These are phyloP conservation scores for Sarotherodon lohbergeri DNA, from an alignment of 2,113 vertebrate genomes.

Conservation along the genomic window DNA sequence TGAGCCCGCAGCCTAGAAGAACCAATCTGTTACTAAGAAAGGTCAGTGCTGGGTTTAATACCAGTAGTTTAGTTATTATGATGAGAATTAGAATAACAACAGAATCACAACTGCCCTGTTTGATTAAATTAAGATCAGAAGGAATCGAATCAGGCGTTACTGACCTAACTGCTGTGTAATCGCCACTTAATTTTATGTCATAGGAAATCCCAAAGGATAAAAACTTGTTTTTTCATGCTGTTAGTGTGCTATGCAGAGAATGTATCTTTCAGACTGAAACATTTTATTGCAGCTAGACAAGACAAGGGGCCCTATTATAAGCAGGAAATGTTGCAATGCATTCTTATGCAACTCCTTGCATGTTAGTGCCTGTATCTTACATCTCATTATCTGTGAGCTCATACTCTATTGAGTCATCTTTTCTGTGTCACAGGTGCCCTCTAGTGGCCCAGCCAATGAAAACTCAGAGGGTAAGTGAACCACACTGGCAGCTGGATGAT, in stretches of 20 bases:
- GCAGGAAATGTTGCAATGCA: neutral
- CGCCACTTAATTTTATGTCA: neutral
- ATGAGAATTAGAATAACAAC: neutral
- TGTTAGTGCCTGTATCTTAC: neutral
- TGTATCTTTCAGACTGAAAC: neutral
- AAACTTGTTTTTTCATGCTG: neutral
- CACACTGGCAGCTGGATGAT: neutral
- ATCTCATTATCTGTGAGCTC: neutral
- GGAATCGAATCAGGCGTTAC: rapidly evolving
- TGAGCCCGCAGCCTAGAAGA: slow-evolving; percentile 30
- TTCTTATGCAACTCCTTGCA: neutral
- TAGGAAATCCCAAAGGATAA: neutral
- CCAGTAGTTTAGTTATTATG: neutral
- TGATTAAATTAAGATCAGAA: neutral
- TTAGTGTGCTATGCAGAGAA: neutral
- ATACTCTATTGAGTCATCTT: neutral
- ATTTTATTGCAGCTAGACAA: neutral
- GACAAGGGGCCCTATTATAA: neutral
- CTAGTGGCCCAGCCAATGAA: slow-evolving; percentile 45
- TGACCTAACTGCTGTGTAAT: neutral
- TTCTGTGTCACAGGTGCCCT: slow-evolving; percentile 50
- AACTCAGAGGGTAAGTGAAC: slow-evolving; percentile 54
- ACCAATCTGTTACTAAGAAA: slow-evolving; percentile 34
- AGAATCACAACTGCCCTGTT: neutral
- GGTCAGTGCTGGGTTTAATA: slow-evolving; percentile 19